Evolutionary conservation across 2,888 invertebrate genomes (phyloP).

Genomic region (Kryphioiulus occultus): DNA sequence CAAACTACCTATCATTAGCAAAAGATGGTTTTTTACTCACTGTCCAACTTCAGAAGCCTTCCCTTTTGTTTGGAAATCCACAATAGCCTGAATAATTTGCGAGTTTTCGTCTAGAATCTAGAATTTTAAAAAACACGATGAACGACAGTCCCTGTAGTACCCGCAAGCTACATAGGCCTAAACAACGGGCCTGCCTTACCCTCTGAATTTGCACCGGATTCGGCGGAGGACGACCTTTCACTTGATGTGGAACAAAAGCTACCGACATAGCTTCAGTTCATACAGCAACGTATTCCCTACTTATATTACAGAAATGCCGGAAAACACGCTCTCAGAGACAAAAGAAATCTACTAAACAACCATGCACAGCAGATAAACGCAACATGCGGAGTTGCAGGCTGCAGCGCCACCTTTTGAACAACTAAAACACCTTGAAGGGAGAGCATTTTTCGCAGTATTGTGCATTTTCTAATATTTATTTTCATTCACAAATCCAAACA

Average conservation of each 20-base stretch:
- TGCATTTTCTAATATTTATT: too few relatives aligned
- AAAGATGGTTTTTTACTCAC: constrained; percentile 64
- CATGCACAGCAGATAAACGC: background rate
- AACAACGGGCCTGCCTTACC: constrained; percentile 60
- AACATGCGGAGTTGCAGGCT: background rate
- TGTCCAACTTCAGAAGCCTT: constrained; percentile 91
- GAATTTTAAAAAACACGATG: constrained; percentile 53
- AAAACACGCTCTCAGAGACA: background rate
- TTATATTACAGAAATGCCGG: background rate
- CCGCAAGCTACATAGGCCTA: background rate
- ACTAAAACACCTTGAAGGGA: too few relatives aligned
- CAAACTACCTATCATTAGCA: constrained; percentile 45
- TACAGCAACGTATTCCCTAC: background rate
- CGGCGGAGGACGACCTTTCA: constrained; percentile 75
- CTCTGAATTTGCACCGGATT: constrained; percentile 86
- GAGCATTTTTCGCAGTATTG: too few relatives aligned
- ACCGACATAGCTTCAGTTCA: constrained; percentile 70
- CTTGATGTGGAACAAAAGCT: constrained; percentile 70
- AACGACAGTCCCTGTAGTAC: background rate
- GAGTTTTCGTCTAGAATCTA: constrained; percentile 97
- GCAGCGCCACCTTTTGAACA: background rate
- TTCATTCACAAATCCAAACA: too few relatives aligned
- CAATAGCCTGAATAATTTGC: constrained; percentile 94
- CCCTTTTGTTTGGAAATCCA: constrained; percentile 95
- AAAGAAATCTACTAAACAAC: background rate